Conservation (phyloP, 2,797 vertebrate species). For the Harpagifer antarcticus region DNA sequence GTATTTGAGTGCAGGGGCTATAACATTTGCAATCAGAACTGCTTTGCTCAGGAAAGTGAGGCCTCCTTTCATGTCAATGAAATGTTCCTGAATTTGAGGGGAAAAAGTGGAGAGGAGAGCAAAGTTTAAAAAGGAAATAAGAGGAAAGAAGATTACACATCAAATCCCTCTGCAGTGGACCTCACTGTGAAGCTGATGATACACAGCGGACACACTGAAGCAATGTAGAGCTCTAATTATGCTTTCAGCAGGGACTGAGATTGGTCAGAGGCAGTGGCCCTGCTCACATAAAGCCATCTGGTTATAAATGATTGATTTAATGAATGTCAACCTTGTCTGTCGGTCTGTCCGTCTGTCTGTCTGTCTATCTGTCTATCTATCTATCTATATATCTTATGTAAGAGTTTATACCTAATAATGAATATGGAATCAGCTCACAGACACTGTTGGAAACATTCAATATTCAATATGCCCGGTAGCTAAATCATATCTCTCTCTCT, state of each 20-base stretch:
- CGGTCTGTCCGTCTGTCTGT: neutral
- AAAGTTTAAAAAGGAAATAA: constrained; percentile 19
- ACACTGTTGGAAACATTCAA: constrained; percentile 42
- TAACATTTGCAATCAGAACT: neutral
- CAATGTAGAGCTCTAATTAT: constrained; percentile 55
- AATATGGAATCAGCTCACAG: constrained; percentile 24
- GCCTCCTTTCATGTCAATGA: neutral
- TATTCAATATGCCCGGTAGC: constrained; percentile 40
- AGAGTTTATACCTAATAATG: constrained; percentile 8
- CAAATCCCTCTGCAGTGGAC: constrained; percentile 50
- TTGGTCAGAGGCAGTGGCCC: constrained; percentile 24
- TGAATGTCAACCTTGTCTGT: neutral
- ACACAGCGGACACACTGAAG: constrained; percentile 44
- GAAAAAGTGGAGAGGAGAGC: neutral
- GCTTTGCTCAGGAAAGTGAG: neutral
- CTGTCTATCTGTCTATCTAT: neutral
- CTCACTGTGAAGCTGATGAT: constrained; percentile 62
- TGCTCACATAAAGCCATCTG: constrained; percentile 23
- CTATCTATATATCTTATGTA: no score
- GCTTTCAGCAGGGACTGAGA: constrained; percentile 41
- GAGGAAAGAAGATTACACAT: constrained; percentile 45
- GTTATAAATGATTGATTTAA: constrained; percentile 10
- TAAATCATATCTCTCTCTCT: constrained; percentile 8
- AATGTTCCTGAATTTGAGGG: neutral
- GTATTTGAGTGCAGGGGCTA: neutral